Base-by-base conservation (phyloP, 2,888 invertebrate species). In the Pharmacophagus antenor region DNA sequence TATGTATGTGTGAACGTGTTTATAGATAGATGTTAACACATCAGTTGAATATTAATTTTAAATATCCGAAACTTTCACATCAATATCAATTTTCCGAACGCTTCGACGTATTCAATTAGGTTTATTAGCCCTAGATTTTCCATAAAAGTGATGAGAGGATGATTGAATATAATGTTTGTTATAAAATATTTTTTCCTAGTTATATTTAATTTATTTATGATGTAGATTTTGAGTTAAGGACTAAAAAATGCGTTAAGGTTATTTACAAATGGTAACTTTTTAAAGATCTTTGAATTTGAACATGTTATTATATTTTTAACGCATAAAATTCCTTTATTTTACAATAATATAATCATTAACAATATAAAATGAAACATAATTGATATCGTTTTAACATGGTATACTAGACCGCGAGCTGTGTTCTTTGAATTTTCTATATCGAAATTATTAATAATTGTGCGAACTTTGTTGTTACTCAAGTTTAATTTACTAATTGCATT, bases 391-490 rank as follows among this genome's bases (percentile, higher is more conserved):
- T 15, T 15, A 15, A n/a, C n/a, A 5, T n/a, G 6, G n/a, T 37
- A 3, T 37, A n/a, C 62, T 71, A 65, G 15, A n/a, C n/a, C n/a
- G n/a, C n/a, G n/a, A 44, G 53, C 47, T 7, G 5, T 17, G 47
- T 60, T 60, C 12, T 17, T 46, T 12, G 47, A 23, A 42, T 27
- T 52, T 52, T 48, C 51, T 25, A 74, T 69, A 72, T 85, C 82
- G 48, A 84, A 76, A 69, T 84, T 80, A 70, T 83, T 78, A 59
- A 82, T 76, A 63, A 85, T 83, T 79, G 88, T 88, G 42, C 77
- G 78, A 63, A 88, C 82, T 81, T 87, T 87, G 69, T 88, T 88
- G 62, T n/a, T n/a, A n/a, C 82, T 85, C 55, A 85, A 66, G 70
- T 86, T 88, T 62, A 82, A 82, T 70, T 83, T 85, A 49, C 71